Base-by-base conservation (phyloP, 2,888 invertebrate genomes). In the Polylopha cassiicola region DNA sequence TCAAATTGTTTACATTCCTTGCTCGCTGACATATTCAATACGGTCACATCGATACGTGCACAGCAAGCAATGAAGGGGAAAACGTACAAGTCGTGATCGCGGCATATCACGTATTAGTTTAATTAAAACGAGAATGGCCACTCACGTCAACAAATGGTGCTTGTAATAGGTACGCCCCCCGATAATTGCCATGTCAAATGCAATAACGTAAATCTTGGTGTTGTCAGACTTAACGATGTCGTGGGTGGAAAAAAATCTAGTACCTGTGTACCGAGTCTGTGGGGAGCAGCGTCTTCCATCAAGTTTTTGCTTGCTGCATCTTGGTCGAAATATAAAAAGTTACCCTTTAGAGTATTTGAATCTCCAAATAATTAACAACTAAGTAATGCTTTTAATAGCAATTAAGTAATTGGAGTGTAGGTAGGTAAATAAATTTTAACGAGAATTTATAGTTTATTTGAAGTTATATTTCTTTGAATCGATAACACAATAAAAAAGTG, bases 151-250 rank as follows among this genome's bases (percentile, higher is more conserved):
- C 43, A 37, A 39, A 47, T 34, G 18, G 21, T 28, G 33, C 23
- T 36, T 28, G 39, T 43, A 48, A 46, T 44, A 42, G 32, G 46
- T 47, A 41, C 47, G 48, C 48, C 43, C 48, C 47, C 49, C 26
- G 42, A 48, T 58, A 58, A 59, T 59, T 58, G 57, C 45, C 47
- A 45, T 55, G 58, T 61, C 57, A 55, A 49, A 52, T 44, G 47
- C 53, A 57, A 56, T 48, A 51, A 47, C 48, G 52, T 55, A 47
- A 53, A 53, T 54, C 44, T 50, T 47, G 20, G 17, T 16, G 34
- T 38, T 37, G 45, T 45, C 41, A 43, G 39, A 32, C 31, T 29
- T 55, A 53, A 51, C 45, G 31, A 26, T 18, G 20, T 14, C 9
- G 34, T 34, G 34, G 34, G 34, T 11, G 33, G 26, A 34, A 34